Base-by-base conservation (phyloP, 2,113 vertebrate genomes). In the Odontophorus gujanensis region DNA sequence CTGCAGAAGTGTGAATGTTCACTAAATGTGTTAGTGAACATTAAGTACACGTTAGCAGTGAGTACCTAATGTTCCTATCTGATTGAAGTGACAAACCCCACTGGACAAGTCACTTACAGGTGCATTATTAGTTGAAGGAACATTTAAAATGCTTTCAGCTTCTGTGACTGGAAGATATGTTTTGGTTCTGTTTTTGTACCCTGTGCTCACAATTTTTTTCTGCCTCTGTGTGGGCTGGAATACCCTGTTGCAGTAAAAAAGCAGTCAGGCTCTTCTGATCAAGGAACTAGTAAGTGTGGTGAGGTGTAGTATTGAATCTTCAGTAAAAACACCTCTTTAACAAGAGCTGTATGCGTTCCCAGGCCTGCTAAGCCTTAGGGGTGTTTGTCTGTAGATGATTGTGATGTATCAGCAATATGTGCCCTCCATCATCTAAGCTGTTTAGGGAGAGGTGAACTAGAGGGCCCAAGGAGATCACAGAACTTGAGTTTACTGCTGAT, bases 401-500 rank as follows among this genome's bases (percentile, higher is more conserved):
- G 51, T 81, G 36, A 28, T 2, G 3, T 5, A 6, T 6, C 7
- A 72, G 40, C 19, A 81, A 87, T 63, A 55, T 0, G 1, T 79
- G 19, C 36, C 1, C 57, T 62, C 38, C 0, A 0, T 10, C 47
- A 65, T 3, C 0, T 43, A 38, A 45, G 22, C 30, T 82, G 28
- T 36, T 66, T 8, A 25, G 48, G 45, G 21, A 62, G 30, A 42
- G 43, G 20, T 21, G n/a, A 67, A n/a, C 30, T 32, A 22, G 43
- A 9, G 30, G 25, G 45, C 32, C 32, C 9, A n/a, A 48, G 48
- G 15, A 65, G 42, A 63, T 16, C 6, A 3, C 0, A 2, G 55
- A 48, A 22, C 28, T 45, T 45, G 8, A 42, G 1, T 66, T 50
- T 42, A 24, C 16, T 73, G 5, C 25, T 71, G 42, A 3, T 16